Evolutionary conservation across 2,797 vertebrate genomes (phyloP).

Genomic region (Hippoglossus hippoglossus): DNA sequence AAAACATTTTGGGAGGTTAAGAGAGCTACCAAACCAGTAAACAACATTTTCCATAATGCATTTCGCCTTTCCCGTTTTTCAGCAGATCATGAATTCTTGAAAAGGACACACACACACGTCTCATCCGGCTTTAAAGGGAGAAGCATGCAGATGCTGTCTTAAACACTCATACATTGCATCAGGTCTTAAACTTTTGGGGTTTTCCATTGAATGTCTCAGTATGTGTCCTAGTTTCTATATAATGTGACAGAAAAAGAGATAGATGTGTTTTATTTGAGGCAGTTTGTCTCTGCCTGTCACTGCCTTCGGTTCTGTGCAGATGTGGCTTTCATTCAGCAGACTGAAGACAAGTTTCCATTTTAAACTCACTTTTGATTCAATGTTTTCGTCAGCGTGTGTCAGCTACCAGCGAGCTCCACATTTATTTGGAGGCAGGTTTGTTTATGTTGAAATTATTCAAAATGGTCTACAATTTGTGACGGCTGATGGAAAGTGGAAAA

Average conservation of each 20-base stretch:
- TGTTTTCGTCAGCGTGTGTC: conserved; percentile 52
- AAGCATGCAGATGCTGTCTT: background rate
- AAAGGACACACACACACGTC: background rate
- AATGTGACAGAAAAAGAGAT: conserved; percentile 1
- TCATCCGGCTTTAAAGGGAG: too few species aligned
- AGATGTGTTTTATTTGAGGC: conserved; percentile 26
- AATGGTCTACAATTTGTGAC: conserved; percentile 57
- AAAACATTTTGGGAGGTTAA: too few species aligned
- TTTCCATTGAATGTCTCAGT: conserved; percentile 22
- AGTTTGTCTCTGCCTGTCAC: conserved; percentile 43
- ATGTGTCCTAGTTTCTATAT: conserved; percentile 22
- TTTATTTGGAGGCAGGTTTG: conserved; percentile 58
- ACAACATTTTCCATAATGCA: too few species aligned
- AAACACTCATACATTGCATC: too few species aligned
- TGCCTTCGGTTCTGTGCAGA: conserved; percentile 48
- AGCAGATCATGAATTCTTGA: too few species aligned
- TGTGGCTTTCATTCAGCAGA: conserved; percentile 58
- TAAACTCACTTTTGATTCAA: conserved; percentile 62
- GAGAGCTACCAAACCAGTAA: too few species aligned
- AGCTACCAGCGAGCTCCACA: conserved; percentile 37
- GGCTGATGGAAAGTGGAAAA: conserved; percentile 47
- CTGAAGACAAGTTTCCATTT: conserved; percentile 50
- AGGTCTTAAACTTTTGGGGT: background rate
- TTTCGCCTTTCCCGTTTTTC: too few species aligned
- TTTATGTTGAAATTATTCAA: conserved; percentile 56